Evolutionary conservation across 2,888 invertebrate genomes (phyloP).

Genomic region (Folsomia candida): DNA sequence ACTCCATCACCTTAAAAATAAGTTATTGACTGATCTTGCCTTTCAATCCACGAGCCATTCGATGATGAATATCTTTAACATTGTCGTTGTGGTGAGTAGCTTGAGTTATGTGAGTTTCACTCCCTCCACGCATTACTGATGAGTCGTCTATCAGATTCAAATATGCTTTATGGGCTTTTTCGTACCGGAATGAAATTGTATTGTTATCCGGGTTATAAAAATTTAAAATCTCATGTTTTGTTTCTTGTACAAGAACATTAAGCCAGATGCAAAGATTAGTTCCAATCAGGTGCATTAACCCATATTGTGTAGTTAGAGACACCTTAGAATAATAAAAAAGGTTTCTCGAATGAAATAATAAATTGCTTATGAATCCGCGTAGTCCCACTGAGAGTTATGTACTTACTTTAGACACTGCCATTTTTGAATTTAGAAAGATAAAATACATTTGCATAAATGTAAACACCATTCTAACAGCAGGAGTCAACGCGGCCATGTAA

Average conservation of each 20-base stretch:
- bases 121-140: too few relatives aligned
- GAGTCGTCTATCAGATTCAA: conserved; percentile 4
- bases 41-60: conserved; percentile 32
- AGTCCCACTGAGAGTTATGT: neutral
- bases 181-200: conserved; percentile 31
- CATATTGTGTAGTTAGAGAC: too few relatives aligned
- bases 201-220: conserved; percentile 50
- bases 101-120: too few relatives aligned
- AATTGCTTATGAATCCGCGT: neutral
- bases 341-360: neutral
- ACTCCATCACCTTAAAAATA: neutral
- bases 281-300: too few relatives aligned
- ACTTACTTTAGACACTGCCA: conserved; percentile 41
- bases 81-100: too few relatives aligned
- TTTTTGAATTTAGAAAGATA: conserved; percentile 76
- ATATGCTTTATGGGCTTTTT: conserved; percentile 23
- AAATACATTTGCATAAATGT: conserved; percentile 98
- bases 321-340: too few relatives aligned
- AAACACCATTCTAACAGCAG: conserved; percentile 89
- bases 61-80: conserved; percentile 6
- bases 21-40: conserved; percentile 10
- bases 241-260: conserved; percentile 57
- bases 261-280: conserved; percentile 61
- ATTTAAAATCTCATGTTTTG: conserved; percentile 55
- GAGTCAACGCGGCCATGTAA: conserved; percentile 82